These are phyloP conservation scores for Anarrhichthys ocellatus DNA, from an alignment of 2,113 vertebrate genomes.

Conservation along the genomic window DNA sequence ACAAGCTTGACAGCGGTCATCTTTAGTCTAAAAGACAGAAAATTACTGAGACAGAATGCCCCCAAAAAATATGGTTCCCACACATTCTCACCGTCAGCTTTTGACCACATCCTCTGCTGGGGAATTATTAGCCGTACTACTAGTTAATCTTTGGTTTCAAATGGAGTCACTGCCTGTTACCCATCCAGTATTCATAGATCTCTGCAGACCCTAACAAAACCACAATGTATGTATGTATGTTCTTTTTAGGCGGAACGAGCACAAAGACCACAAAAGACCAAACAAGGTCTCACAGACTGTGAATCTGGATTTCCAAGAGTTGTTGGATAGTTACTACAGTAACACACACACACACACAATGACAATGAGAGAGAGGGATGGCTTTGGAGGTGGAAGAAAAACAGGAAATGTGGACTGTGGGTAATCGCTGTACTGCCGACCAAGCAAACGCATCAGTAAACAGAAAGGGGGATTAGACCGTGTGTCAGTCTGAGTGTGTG, in stretches of 20 bases:
- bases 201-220: constrained; percentile 27
- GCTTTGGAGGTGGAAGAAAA: constrained; percentile 72
- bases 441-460: constrained; percentile 74
- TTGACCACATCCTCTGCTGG: constrained; percentile 57
- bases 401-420: constrained; percentile 77
- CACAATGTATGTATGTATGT: constrained; percentile 9
- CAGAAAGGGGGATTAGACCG: constrained; percentile 69
- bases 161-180: constrained; percentile 47
- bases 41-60: constrained; percentile 9
- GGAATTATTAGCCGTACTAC: constrained; percentile 53
- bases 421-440: constrained; percentile 74
- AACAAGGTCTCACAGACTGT: constrained; percentile 30
- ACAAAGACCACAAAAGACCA: constrained; percentile 46
- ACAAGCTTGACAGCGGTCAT: background rate
- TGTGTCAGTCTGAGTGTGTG: constrained; percentile 16
- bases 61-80: constrained; percentile 55
- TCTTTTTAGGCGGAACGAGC: constrained; percentile 17
- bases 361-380: constrained; percentile 57
- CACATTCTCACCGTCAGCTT: constrained; percentile 41
- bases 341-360: constrained; percentile 41
- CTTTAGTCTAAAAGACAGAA: constrained; percentile 22
- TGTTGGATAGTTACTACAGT: constrained; percentile 49
- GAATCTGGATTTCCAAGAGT: constrained; percentile 45
- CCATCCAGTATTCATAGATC: constrained; percentile 26
- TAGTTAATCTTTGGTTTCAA: constrained; percentile 53